Evolutionary conservation across 53 echinoderm and acorn worm genomes (phyloP), one percentile per base, ranked within the genome.

Genomic region (Stichopus horrens): DNA sequence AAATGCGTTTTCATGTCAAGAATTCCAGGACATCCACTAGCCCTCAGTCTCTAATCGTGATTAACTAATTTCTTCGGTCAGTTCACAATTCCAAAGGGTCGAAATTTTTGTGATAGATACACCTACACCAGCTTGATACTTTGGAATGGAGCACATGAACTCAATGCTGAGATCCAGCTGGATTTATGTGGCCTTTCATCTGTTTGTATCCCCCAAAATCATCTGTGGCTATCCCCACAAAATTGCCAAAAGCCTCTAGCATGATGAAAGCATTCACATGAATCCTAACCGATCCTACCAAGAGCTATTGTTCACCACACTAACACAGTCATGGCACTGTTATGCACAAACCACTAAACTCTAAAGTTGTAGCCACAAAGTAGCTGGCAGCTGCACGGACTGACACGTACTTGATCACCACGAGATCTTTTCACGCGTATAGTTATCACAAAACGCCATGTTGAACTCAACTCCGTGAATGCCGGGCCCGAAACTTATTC

Each of bases 361-460:
- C 71, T 13, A 71, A 71, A 71, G 18, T 71, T 71, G 71, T 71
- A 81, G 81, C 81, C 81, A 81, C 81, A 81, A 81, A 81, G 81
- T 81, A 57, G 56, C 81, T 58, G 21, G 58, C 56, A 57, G 54
- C 81, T 58, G 57, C 58, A 81, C 52, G 37, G 19, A 52, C 14
- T 56, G 81, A 81, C 81, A 81, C 81, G 81, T 81, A 21, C 58
- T 81, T 58, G 58, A 56, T 81, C 56, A 81, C 81, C 81, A 81
- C 81, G 81, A 81, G 81, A 81, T 81, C 18, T 71, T 16, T 71
- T n/a, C 37, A 37, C 71, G 20, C 81, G 58, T 58, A 21, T 81
- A 81, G 21, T 7, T 81, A 37, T 81, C 56, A 57, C 21, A 81
- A 81, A 77, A 81, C 81, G 81, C 81, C 81, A 81, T 81, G 56